A percentile compares a stretch with the other conserved stretches of the same genome.
Conservation (phyloP, 2,113 vertebrate genomes). For the Murina feae region DNA sequence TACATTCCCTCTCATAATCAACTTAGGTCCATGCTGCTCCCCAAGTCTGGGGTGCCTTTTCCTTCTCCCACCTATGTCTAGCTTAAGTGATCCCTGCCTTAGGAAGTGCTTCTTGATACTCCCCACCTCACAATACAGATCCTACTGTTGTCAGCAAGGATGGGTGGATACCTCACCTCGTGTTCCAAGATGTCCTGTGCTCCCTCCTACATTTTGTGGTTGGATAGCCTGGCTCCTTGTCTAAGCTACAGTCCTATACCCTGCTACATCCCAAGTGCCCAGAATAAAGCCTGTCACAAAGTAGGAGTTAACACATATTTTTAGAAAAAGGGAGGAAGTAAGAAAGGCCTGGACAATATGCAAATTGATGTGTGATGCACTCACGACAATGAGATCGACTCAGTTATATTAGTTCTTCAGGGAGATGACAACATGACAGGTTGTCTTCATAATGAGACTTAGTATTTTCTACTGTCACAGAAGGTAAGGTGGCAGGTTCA, state of each 20-base stretch:
- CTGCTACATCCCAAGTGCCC: background rate
- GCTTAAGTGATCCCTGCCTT: background rate
- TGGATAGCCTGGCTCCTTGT: background rate
- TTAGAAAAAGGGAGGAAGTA: background rate
- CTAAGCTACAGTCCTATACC: background rate
- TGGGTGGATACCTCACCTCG: background rate
- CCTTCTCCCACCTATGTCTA: background rate
- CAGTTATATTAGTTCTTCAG: background rate
- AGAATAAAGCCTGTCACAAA: background rate
- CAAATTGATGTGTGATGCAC: background rate
- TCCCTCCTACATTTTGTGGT: background rate
- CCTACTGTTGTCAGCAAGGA: background rate
- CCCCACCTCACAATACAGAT: too few relatives aligned
- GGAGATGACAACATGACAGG: conserved; percentile 13
- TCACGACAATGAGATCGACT: background rate
- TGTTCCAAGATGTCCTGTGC: background rate
- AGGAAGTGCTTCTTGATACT: background rate
- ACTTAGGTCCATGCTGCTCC: background rate
- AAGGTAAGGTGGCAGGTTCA: conserved; percentile 1
- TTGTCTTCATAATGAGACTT: background rate
- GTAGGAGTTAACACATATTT: background rate
- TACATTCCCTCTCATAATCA: background rate
- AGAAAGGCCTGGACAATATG: background rate
- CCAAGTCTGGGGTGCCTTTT: background rate
- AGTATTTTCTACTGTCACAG: background rate